Conservation (phyloP, 2,797 vertebrate species). For the Acrossocheilus wenchowensis region DNA sequence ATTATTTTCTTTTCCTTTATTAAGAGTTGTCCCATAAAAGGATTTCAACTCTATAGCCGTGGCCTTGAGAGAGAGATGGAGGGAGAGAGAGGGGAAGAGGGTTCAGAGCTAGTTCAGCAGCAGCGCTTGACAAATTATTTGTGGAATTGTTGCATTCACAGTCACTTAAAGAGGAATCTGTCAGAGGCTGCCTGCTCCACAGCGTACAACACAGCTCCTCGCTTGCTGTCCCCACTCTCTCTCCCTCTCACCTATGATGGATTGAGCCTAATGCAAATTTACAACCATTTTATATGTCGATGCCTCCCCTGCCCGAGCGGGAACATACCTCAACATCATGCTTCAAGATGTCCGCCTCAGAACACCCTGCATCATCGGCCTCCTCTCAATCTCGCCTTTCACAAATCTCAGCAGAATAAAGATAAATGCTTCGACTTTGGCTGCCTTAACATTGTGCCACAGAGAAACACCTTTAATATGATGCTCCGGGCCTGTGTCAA, state of each 20-base stretch:
- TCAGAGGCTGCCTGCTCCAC: slow-evolving; percentile 87
- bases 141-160: slow-evolving; percentile 99
- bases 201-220: slow-evolving; percentile 82
- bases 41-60: slow-evolving; percentile 32
- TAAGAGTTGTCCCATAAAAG: slow-evolving; percentile 31
- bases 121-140: slow-evolving; percentile 97
- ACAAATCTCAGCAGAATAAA: slow-evolving; percentile 79
- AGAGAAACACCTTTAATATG: slow-evolving; percentile 64
- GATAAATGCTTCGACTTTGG: slow-evolving; percentile 73
- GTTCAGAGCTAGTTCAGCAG: slow-evolving; percentile 98
- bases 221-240: slow-evolving; percentile 81
- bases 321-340: slow-evolving; percentile 97
- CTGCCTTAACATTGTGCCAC: slow-evolving; percentile 55
- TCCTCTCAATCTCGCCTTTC: slow-evolving; percentile 79
- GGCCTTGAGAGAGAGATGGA: slow-evolving; percentile 47
- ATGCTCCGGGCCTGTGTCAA: slow-evolving; percentile 56
- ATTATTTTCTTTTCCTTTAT: neutral
- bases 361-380: slow-evolving; percentile 84
- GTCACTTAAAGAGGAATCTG: slow-evolving; percentile 99
- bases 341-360: slow-evolving; percentile 90
- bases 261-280: slow-evolving; percentile 99
- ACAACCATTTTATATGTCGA: slow-evolving; percentile 97
- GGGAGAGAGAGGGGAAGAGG: slow-evolving; percentile 71
- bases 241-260: slow-evolving; percentile 86
- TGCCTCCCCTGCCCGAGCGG: slow-evolving; percentile 85